A percentile compares a stretch with the other conserved stretches of the same genome.
Evolutionary conservation across 64 coral and sea anemone species (phyloP).

Genomic region (Stichodactyla mertensii): DNA sequence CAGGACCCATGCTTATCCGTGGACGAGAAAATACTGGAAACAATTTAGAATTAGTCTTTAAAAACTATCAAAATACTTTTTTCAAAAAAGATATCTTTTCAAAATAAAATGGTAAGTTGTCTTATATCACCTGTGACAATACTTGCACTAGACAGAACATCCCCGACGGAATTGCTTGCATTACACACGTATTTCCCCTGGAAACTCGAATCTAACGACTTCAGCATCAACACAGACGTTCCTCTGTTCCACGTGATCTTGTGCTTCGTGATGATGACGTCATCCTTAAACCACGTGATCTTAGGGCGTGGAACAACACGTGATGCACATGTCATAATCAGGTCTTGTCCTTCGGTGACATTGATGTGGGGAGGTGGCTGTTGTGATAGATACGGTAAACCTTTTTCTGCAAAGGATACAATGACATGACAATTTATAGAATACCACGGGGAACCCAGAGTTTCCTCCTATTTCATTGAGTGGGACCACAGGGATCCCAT

Average conservation of each 20-base stretch:
- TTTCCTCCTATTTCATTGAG: too few species aligned
- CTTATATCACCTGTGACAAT: background rate
- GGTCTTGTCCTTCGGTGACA: background rate
- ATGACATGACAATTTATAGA: background rate
- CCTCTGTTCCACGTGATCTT: background rate
- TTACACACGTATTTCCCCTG: constrained; percentile 25
- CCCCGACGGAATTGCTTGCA: constrained; percentile 14
- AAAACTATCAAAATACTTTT: background rate
- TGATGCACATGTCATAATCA: constrained; percentile 27
- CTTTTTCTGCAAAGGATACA: background rate
- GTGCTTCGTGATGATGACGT: background rate
- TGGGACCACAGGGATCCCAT: too few species aligned
- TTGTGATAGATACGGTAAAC: background rate
- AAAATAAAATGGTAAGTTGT: too few species aligned
- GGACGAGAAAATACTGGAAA: background rate
- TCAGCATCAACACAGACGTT: constrained; percentile 9
- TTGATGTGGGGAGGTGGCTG: constrained; percentile 1
- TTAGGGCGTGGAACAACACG: constrained; percentile 23
- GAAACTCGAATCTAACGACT: background rate
- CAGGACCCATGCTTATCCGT: background rate
- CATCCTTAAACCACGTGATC: constrained; percentile 52
- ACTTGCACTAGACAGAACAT: background rate
- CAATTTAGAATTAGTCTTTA: background rate
- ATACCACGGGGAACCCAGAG: too few species aligned
- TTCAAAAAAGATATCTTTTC: background rate